phyloP scores from a whole-genome alignment of 2,888 invertebrate genomes.

The Ectemnius cavifrons region DNA sequence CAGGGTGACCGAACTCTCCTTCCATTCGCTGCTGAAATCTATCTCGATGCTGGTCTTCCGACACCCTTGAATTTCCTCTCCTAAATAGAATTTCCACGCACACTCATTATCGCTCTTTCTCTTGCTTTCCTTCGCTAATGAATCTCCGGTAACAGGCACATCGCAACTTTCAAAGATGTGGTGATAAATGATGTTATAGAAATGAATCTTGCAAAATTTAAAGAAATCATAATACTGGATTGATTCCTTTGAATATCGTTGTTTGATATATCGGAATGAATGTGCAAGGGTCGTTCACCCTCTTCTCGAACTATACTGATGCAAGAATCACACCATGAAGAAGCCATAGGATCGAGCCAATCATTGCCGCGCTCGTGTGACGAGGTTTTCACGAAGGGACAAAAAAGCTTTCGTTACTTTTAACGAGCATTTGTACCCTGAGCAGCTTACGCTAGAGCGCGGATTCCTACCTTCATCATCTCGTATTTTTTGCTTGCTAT shows the following conservation, averaged over 20 bases:
- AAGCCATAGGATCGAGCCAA: not conserved
- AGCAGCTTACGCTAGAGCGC: too few relatives aligned
- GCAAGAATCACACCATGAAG: not conserved
- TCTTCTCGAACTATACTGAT: not conserved
- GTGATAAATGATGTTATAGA: not conserved
- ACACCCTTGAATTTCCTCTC: not conserved
- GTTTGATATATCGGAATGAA: not conserved
- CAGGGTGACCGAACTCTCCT: constrained; percentile 7
- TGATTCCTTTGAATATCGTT: not conserved
- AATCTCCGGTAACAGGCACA: not conserved
- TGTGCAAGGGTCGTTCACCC: not conserved
- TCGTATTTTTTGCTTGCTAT: too few relatives aligned
- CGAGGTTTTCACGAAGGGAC: constrained; percentile 21
- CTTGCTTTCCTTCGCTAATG: not conserved
- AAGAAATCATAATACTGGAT: not conserved
- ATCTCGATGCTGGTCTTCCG: not conserved
- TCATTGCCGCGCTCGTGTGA: constrained; percentile 21
- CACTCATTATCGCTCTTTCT: not conserved
- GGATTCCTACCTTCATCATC: too few relatives aligned
- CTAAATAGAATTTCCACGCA: not conserved
- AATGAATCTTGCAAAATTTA: not conserved
- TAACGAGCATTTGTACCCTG: constrained; percentile 14
- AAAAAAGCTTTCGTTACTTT: constrained; percentile 23
- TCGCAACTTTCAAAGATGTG: not conserved
- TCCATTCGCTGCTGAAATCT: constrained; percentile 1